Percentiles rank a stretch among this genome's conserved stretches.
These are phyloP conservation scores for Lasioglossum lativentre DNA, from an alignment of 2,888 invertebrate species.

Conservation along the genomic window DNA sequence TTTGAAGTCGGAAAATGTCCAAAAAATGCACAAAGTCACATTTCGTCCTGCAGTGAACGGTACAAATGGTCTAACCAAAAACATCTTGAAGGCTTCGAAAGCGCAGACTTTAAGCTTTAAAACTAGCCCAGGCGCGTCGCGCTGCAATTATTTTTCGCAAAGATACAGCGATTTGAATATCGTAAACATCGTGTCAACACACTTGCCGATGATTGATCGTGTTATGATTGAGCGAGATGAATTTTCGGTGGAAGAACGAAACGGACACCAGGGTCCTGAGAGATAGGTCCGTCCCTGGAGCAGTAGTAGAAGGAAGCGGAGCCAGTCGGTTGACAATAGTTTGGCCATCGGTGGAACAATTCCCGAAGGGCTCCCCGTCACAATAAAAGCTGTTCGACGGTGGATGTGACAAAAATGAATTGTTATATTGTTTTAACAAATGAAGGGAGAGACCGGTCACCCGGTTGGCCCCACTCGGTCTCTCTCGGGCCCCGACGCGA, in stretches of 20 bases:
- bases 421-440: conserved; percentile 84
- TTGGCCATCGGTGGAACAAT: conserved; percentile 72
- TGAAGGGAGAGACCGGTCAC: conserved; percentile 77
- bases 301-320: neutral
- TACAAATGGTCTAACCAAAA: neutral
- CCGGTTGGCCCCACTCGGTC: conserved; percentile 50
- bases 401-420: conserved; percentile 83
- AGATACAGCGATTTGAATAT: neutral
- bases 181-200: neutral
- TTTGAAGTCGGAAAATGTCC: neutral
- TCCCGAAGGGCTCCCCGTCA: conserved; percentile 66
- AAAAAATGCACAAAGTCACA: neutral
- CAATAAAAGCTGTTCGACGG: conserved; percentile 79
- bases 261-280: neutral
- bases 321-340: conserved; percentile 71
- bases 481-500: conserved; percentile 34
- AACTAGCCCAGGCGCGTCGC: neutral
- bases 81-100: rapidly evolving
- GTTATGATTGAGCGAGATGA: neutral
- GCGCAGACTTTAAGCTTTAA: neutral
- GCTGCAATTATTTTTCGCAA: neutral
- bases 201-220: neutral
- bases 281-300: conserved; percentile 47
- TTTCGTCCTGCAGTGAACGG: neutral
- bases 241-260: neutral